phyloP scores from a whole-genome alignment of 2,888 invertebrate species.

The Dynastes hyllus region DNA sequence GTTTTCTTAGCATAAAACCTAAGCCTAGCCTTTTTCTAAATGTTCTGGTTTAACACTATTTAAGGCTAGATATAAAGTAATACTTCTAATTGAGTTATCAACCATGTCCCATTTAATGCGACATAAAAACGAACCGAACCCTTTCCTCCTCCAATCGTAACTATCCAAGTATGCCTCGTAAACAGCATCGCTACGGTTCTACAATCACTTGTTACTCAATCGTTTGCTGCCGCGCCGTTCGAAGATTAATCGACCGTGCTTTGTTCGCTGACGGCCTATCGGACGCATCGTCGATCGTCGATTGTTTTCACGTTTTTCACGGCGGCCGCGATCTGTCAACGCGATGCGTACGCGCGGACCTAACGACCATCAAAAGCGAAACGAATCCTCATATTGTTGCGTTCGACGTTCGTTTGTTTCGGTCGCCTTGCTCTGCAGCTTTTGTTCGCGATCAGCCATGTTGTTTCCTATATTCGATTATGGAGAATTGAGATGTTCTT shows the following conservation, averaged over 20 bases:
- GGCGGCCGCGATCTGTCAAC: conserved; percentile 2
- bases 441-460: neutral
- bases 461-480: neutral
- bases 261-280: conserved; percentile 33
- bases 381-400: conserved; percentile 3
- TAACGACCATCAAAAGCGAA: conserved; percentile 5
- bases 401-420: conserved; percentile 6
- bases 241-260: conserved; percentile 22
- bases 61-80: too few species aligned
- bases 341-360: conserved; percentile 2
- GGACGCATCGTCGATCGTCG: conserved; percentile 30
- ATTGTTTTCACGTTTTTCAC: conserved; percentile 39
- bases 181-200: conserved; percentile 4
- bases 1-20: too few species aligned
- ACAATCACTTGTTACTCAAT: conserved; percentile 11
- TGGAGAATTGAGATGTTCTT: neutral
- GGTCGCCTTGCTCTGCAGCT: neutral
- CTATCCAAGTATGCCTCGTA: conserved; percentile 8
- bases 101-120: neutral
- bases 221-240: neutral
- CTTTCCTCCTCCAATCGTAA: neutral
- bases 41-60: too few species aligned
- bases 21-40: too few species aligned
- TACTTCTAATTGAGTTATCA: neutral
- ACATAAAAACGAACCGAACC: neutral